Conservation (phyloP, 2,888 invertebrate genomes). For the Cryptophagus acutangulus region DNA sequence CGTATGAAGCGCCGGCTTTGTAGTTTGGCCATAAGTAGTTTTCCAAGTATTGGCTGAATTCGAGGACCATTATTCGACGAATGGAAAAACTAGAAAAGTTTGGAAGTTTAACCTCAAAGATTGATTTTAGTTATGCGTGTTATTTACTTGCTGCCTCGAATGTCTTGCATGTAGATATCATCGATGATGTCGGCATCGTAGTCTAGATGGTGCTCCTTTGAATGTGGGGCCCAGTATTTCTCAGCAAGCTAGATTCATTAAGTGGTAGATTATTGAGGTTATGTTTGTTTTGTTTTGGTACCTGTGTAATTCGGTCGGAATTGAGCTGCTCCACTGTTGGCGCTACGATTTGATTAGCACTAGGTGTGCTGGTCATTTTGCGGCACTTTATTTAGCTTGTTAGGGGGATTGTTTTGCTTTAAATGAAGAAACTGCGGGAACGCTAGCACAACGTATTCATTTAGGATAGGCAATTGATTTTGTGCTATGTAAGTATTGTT, state of each 20-base stretch:
- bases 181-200: slow-evolving; percentile 78
- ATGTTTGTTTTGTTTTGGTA: slow-evolving; percentile 41
- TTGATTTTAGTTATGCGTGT: too few species aligned
- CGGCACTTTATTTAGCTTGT: too few species aligned
- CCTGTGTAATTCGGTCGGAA: slow-evolving; percentile 83
- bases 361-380: slow-evolving; percentile 19
- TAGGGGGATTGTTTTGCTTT: too few species aligned
- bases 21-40: slow-evolving; percentile 97
- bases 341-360: slow-evolving; percentile 58
- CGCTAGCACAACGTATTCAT: too few species aligned
- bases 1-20: slow-evolving; percentile 67
- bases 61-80: slow-evolving; percentile 90
- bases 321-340: slow-evolving; percentile 89
- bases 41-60: slow-evolving; percentile 96
- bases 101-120: slow-evolving; percentile 15
- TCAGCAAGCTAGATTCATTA: slow-evolving; percentile 68
- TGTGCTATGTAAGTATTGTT: too few species aligned
- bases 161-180: slow-evolving; percentile 83
- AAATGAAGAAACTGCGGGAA: too few species aligned
- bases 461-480: too few species aligned
- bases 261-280: slow-evolving; percentile 18
- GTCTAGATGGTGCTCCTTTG: slow-evolving; percentile 63
- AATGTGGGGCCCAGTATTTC: slow-evolving; percentile 90
- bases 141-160: slow-evolving; percentile 71
- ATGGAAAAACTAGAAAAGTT: slow-evolving; percentile 59